A percentile compares a stretch with the other conserved stretches of the same genome.
phyloP scores from a whole-genome alignment of 2,888 invertebrate genomes.

The Dicyrtomina minuta region DNA sequence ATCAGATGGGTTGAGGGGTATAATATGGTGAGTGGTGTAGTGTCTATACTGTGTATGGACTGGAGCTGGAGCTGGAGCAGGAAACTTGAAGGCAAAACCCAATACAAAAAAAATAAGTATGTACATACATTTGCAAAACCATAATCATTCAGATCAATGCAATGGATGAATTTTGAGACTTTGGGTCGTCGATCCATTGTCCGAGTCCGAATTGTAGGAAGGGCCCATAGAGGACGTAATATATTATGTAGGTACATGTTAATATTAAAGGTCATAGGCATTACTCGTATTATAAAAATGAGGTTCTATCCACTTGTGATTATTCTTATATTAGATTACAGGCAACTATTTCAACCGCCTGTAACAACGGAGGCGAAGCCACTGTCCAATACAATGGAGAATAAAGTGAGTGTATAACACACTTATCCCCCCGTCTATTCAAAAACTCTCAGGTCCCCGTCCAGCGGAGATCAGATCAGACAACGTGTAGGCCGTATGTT shows the following conservation, averaged over 20 bases:
- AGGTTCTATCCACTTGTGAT: constrained; percentile 25
- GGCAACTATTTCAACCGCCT: background rate
- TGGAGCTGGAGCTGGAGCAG: background rate
- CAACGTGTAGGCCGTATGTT: too few species aligned
- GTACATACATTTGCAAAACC: background rate
- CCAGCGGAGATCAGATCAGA: background rate
- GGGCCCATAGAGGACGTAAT: too few species aligned
- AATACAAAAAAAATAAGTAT: background rate
- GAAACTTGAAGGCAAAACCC: background rate
- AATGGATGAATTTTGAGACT: too few species aligned
- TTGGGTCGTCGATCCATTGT: too few species aligned
- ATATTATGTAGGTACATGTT: too few species aligned
- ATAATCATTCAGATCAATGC: background rate
- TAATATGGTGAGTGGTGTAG: too few species aligned
- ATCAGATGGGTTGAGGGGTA: too few species aligned
- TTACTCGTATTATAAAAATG: background rate
- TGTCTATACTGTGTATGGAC: too few species aligned
- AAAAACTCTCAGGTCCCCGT: background rate
- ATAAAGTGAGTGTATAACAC: too few species aligned
- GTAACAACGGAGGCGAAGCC: constrained; percentile 30
- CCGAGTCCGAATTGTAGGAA: too few species aligned
- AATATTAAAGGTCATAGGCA: too few species aligned
- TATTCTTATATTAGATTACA: constrained; percentile 33
- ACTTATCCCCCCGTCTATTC: constrained; percentile 2
- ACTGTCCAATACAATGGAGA: constrained; percentile 26